phyloP scores from a whole-genome alignment of 2,113 vertebrate species.

The Tursiops truncatus region DNA sequence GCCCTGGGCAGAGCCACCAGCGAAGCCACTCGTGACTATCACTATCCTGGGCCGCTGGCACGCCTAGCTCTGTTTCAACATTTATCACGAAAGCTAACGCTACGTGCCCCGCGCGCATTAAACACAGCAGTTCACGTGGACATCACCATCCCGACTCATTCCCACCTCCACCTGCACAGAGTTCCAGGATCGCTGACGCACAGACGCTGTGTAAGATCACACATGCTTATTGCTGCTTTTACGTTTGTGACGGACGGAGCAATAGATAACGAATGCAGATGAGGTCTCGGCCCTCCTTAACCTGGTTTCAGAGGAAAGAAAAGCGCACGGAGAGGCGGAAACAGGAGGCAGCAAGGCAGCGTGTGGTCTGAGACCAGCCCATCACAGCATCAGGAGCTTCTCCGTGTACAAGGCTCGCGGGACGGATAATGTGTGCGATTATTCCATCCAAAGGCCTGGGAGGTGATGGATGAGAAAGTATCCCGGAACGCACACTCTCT shows the following conservation, averaged over 20 bases:
- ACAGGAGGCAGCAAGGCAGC: accelerated
- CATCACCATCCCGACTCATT: not conserved
- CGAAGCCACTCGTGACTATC: not conserved
- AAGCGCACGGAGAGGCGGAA: accelerated
- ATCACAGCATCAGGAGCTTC: not conserved
- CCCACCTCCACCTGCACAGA: not conserved
- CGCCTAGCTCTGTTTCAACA: not conserved
- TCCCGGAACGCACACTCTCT: not conserved
- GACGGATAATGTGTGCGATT: not conserved
- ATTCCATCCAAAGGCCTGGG: not conserved
- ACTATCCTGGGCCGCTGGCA: accelerated
- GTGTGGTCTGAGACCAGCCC: not conserved
- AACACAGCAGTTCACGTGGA: accelerated
- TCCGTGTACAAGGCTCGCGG: not conserved
- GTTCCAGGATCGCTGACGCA: not conserved
- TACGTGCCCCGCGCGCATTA: accelerated
- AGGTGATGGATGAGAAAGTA: not conserved
- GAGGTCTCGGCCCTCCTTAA: not conserved
- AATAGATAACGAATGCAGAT: not conserved
- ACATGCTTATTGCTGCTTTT: not conserved
- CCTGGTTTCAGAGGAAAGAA: not conserved
- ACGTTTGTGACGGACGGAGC: accelerated
- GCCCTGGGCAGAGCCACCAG: not conserved
- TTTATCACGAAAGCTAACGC: too few species aligned
- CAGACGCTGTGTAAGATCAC: not conserved